These are phyloP conservation scores for Scytalopus superciliaris DNA, from an alignment of 2,113 vertebrate species.

Conservation along the genomic window DNA sequence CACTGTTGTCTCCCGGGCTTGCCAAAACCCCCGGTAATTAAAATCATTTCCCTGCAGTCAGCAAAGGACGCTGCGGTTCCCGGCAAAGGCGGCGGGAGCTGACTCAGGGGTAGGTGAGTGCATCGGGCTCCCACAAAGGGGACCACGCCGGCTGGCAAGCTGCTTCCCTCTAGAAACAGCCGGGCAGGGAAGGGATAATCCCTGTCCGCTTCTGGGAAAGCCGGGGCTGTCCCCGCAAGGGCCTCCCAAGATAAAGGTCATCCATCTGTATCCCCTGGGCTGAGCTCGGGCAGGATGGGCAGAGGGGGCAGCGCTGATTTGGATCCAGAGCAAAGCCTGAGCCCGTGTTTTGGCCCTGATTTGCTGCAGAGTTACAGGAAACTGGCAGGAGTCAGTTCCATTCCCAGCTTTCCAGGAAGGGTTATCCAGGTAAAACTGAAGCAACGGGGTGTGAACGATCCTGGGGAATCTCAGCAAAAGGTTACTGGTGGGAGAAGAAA, in stretches of 20 bases:
- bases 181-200: fast-evolving
- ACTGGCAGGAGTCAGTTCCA: neutral
- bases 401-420: neutral
- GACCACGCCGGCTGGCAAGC: neutral
- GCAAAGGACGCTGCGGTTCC: neutral
- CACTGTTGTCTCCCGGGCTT: neutral
- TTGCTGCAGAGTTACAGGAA: neutral
- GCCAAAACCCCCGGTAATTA: neutral
- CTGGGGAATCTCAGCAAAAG: neutral
- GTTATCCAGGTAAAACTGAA: fast-evolving
- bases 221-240: fast-evolving
- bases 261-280: neutral
- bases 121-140: neutral
- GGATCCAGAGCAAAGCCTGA: neutral
- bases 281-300: neutral
- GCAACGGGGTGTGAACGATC: fast-evolving
- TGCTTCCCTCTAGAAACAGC: neutral
- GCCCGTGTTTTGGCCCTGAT: fast-evolving
- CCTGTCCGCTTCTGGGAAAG: neutral
- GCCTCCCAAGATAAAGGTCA: fast-evolving
- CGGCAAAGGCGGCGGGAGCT: fast-evolving
- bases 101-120: neutral
- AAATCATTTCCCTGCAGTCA: neutral
- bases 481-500: neutral
- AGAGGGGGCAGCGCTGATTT: fast-evolving